Conservation (phyloP, 2,888 invertebrate species). For the Epinotia demarniana region DNA sequence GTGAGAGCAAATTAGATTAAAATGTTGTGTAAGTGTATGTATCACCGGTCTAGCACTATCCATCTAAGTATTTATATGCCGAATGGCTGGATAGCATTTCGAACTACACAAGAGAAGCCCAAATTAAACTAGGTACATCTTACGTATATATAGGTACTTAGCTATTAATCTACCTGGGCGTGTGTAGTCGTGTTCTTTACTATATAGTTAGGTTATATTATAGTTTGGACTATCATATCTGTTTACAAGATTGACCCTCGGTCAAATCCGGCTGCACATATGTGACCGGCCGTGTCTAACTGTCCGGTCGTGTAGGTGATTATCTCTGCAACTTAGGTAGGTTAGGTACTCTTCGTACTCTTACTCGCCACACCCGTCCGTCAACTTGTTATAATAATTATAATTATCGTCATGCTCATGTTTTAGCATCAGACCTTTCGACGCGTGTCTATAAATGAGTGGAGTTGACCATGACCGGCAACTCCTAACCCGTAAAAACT, state of each 20-base stretch:
- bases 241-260: not conserved
- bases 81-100: no score
- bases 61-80: no score
- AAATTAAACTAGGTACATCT: no score
- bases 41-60: no score
- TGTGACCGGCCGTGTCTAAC: slow-evolving; percentile 7
- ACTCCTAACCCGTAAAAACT: no score
- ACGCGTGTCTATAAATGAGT: slow-evolving; percentile 2
- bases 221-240: no score
- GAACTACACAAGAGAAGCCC: no score
- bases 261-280: slow-evolving; percentile 32
- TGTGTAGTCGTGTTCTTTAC: not conserved
- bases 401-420: slow-evolving; percentile 3
- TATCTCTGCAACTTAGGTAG: not conserved
- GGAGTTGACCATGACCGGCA: slow-evolving; percentile 39
- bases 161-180: not conserved
- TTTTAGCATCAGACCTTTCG: slow-evolving; percentile 44
- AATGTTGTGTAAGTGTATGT: no score
- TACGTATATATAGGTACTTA: no score
- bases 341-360: no score
- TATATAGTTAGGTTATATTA: no score
- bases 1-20: no score
- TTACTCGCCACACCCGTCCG: slow-evolving; percentile 45
- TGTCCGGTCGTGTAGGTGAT: slow-evolving; percentile 28
- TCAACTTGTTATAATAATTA: slow-evolving; percentile 45